Conservation (phyloP, 1,140 invertebrate genomes). For the Trichomalopsis sarcophagae region DNA sequence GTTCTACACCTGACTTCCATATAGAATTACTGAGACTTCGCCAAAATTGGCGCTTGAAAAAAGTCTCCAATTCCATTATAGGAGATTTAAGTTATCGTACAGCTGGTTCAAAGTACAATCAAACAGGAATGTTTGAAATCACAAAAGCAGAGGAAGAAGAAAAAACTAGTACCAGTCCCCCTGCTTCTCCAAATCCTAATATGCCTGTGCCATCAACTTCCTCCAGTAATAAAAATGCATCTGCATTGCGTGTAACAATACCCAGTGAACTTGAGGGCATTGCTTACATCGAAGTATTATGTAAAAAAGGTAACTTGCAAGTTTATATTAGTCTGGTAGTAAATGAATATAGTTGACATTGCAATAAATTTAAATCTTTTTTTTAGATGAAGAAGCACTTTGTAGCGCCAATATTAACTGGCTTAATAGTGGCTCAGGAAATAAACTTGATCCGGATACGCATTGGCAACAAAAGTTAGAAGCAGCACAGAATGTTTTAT, state of each 20-base stretch:
- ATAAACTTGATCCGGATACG: constrained; percentile 83
- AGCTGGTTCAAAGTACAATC: constrained; percentile 93
- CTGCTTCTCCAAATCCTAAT: constrained; percentile 73
- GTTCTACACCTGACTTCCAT: constrained; percentile 91
- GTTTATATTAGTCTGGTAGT: neutral
- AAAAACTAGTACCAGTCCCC: constrained; percentile 75
- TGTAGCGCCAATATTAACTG: constrained; percentile 87
- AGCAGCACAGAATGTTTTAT: constrained; percentile 96
- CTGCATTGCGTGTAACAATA: constrained; percentile 92
- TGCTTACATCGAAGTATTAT: constrained; percentile 95
- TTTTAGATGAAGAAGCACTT: constrained; percentile 87
- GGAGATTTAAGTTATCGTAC: constrained; percentile 97
- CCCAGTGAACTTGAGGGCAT: constrained; percentile 96
- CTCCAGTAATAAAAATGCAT: constrained; percentile 76
- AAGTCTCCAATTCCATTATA: constrained; percentile 95
- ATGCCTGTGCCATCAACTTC: constrained; percentile 57
- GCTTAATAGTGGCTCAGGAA: constrained; percentile 80
- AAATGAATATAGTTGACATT: neutral
- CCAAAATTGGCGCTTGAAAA: constrained; percentile 96
- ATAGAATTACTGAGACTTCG: constrained; percentile 91
- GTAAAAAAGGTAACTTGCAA: constrained; percentile 85
- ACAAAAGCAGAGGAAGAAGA: constrained; percentile 92
- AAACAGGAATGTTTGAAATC: constrained; percentile 97
- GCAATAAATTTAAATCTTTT: constrained; percentile 1
- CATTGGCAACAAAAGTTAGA: constrained; percentile 97